Conservation (phyloP, 2,797 vertebrate species). For the Harpagifer antarcticus region DNA sequence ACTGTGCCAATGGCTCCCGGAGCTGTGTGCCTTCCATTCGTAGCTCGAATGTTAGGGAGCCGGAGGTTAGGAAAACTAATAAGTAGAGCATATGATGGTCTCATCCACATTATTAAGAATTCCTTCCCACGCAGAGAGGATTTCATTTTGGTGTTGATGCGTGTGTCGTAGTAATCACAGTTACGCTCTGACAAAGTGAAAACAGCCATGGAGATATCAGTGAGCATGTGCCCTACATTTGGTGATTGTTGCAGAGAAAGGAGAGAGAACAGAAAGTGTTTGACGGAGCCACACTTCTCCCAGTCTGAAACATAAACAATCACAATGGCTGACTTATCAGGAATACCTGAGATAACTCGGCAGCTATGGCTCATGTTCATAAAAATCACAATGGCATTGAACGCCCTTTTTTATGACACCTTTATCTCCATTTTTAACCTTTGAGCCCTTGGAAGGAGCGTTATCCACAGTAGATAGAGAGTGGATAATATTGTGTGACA, state of each 20-base stretch:
- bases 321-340: constrained; percentile 2
- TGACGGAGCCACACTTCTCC: constrained; percentile 3
- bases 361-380: constrained; percentile 6
- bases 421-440: constrained; percentile 42
- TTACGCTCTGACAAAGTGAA: constrained; percentile 31
- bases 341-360: constrained; percentile 5
- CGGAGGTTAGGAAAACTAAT: constrained; percentile 66
- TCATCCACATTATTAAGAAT: constrained; percentile 57
- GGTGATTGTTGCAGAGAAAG: neutral
- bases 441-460: constrained; percentile 31
- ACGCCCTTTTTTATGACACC: constrained; percentile 34
- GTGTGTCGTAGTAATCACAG: constrained; percentile 28
- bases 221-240: neutral
- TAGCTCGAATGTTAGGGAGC: constrained; percentile 37
- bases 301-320: constrained; percentile 25
- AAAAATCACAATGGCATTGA: constrained; percentile 10
- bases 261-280: neutral
- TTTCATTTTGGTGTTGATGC: constrained; percentile 33
- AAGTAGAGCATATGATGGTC: constrained; percentile 54
- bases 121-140: constrained; percentile 30
- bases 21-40: constrained; percentile 27
- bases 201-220: constrained; percentile 18
- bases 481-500: neutral
- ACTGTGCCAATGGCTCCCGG: constrained; percentile 33
- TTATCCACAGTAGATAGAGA: constrained; percentile 1